These are phyloP conservation scores for Leptopilina boulardi DNA, from an alignment of 1,140 invertebrate species.

Conservation along the genomic window DNA sequence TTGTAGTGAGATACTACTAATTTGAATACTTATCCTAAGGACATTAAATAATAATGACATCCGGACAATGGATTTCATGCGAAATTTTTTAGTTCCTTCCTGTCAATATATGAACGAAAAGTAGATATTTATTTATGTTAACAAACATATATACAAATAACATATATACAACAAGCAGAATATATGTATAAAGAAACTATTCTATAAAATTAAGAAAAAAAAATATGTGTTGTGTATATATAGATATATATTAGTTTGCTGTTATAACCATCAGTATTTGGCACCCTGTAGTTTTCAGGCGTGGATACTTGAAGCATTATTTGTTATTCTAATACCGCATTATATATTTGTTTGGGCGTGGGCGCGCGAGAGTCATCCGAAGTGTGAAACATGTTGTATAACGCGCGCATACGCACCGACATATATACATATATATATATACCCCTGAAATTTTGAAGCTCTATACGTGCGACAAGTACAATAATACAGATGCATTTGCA, in stretches of 20 bases:
- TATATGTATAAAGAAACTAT: constrained; percentile 55
- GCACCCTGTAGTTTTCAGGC: constrained; percentile 66
- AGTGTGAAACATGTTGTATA: constrained; percentile 72
- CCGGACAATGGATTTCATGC: constrained; percentile 52
- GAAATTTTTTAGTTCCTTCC: constrained; percentile 54
- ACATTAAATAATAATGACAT: constrained; percentile 51
- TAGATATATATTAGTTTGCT: neutral
- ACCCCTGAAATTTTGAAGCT: constrained; percentile 64
- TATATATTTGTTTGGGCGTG: constrained; percentile 70
- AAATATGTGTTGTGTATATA: constrained; percentile 31
- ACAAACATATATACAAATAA: too few relatives aligned
- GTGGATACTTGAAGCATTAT: constrained; percentile 68
- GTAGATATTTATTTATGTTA: constrained; percentile 62
- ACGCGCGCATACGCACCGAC: constrained; percentile 51
- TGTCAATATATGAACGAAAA: constrained; percentile 51
- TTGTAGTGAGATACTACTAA: neutral
- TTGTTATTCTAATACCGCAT: constrained; percentile 71
- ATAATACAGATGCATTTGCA: constrained; percentile 8
- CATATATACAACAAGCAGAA: too few relatives aligned
- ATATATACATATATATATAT: too few relatives aligned
- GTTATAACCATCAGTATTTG: constrained; percentile 51
- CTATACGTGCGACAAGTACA: constrained; percentile 43
- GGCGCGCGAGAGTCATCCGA: constrained; percentile 66
- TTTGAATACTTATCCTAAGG: neutral
- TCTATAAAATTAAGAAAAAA: constrained; percentile 36